Conservation (phyloP, 2,888 invertebrate genomes). For the Drosophila kanekoi region DNA sequence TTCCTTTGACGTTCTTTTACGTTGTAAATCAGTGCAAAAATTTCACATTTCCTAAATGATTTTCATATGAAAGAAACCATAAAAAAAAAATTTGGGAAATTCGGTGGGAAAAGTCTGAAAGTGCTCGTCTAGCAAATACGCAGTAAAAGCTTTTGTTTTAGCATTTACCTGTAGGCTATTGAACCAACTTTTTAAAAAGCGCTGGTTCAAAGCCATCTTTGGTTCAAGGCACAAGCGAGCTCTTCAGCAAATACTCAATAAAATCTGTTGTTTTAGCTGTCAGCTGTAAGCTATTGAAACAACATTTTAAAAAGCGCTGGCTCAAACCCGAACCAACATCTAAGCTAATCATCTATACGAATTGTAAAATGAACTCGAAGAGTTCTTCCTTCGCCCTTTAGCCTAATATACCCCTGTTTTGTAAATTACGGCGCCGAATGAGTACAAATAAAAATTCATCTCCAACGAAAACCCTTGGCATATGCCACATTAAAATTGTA, state of each 20-base stretch:
- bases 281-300: too few species aligned
- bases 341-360: background rate
- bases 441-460: slow-evolving; percentile 47
- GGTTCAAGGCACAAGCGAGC: too few species aligned
- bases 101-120: background rate
- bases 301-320: too few species aligned
- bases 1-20: slow-evolving; percentile 26
- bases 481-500: slow-evolving; percentile 39
- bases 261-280: too few species aligned
- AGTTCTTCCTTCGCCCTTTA: background rate
- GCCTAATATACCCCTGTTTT: slow-evolving; percentile 2
- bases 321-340: too few species aligned
- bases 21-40: slow-evolving; percentile 56
- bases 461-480: slow-evolving; percentile 38
- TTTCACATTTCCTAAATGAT: slow-evolving; percentile 66
- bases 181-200: too few species aligned
- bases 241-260: too few species aligned
- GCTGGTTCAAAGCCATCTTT: too few species aligned
- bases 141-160: background rate
- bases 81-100: background rate
- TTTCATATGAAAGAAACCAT: slow-evolving; percentile 43
- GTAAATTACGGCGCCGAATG: background rate
- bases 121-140: background rate
- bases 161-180: too few species aligned
- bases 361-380: background rate